Conservation (phyloP, 2,113 vertebrate genomes). For the Gopherus flavomarginatus region DNA sequence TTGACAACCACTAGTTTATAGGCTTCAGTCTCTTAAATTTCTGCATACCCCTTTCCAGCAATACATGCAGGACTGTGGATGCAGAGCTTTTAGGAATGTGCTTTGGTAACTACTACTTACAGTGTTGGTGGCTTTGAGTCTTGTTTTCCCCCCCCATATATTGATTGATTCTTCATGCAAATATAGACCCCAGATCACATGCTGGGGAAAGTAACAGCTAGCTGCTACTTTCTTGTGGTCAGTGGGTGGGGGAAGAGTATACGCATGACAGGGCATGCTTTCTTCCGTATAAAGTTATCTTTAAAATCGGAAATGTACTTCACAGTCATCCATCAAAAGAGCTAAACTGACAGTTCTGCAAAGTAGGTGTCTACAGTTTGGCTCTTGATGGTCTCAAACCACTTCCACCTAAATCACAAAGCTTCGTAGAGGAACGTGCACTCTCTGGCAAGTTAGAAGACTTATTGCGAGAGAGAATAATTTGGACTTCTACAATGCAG, state of each 20-base stretch:
- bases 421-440: fast-evolving
- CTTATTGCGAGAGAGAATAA: neutral
- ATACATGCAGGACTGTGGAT: no score
- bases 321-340: neutral
- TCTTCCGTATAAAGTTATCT: neutral
- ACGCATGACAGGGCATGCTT: fast-evolving
- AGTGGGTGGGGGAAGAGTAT: neutral
- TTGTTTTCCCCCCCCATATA: neutral
- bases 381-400: neutral
- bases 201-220: neutral
- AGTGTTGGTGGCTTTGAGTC: neutral
- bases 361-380: neutral
- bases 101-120: neutral
- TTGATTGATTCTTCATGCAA: neutral
- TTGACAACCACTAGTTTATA: neutral
- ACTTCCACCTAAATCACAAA: neutral
- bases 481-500: neutral
- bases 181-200: fast-evolving
- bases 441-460: neutral
- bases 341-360: fast-evolving
- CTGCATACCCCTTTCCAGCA: neutral
- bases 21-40: neutral
- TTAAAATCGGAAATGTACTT: neutral
- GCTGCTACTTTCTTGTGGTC: neutral
- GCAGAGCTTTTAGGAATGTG: neutral